Evolutionary conservation across 2,888 invertebrate species (phyloP).

Genomic region (Empis livida): DNA sequence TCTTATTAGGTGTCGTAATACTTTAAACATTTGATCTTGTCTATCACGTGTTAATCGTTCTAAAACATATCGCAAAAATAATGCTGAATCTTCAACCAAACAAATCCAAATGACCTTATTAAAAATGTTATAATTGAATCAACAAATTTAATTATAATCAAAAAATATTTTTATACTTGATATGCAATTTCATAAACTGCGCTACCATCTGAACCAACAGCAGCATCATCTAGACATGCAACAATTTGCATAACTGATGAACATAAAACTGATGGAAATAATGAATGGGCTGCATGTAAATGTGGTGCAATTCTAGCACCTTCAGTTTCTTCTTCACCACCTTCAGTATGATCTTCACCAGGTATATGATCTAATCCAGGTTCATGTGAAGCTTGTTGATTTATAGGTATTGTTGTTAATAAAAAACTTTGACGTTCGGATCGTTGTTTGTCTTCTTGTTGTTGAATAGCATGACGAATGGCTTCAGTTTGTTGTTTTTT

Average conservation of each 20-base stretch:
- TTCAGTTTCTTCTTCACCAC: slow-evolving; percentile 60
- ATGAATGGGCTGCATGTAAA: slow-evolving; percentile 80
- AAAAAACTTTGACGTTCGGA: slow-evolving; percentile 92
- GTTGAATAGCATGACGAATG: slow-evolving; percentile 86
- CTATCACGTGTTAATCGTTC: slow-evolving; percentile 89
- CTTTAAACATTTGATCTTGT: slow-evolving; percentile 89
- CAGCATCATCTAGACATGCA: slow-evolving; percentile 87
- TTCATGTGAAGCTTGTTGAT: slow-evolving; percentile 90
- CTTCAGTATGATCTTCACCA: slow-evolving; percentile 77
- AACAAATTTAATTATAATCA: background rate
- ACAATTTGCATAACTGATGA: slow-evolving; percentile 93
- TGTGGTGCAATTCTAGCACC: slow-evolving; percentile 65
- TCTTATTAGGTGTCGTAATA: slow-evolving; percentile 79
- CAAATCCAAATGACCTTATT: slow-evolving; percentile 91
- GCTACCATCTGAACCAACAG: slow-evolving; percentile 85
- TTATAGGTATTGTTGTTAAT: slow-evolving; percentile 90
- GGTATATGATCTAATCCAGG: slow-evolving; percentile 76
- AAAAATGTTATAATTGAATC: background rate
- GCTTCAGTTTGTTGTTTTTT: slow-evolving; percentile 99
- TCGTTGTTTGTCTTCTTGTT: slow-evolving; percentile 89
- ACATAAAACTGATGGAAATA: slow-evolving; percentile 95
- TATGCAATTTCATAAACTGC: slow-evolving; percentile 96
- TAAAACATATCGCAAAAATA: slow-evolving; percentile 89
- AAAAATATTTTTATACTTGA: slow-evolving; percentile 46
- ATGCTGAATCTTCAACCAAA: slow-evolving; percentile 91